Conservation (phyloP, 2,888 invertebrate genomes). For the Taphrorychus bicolor region DNA sequence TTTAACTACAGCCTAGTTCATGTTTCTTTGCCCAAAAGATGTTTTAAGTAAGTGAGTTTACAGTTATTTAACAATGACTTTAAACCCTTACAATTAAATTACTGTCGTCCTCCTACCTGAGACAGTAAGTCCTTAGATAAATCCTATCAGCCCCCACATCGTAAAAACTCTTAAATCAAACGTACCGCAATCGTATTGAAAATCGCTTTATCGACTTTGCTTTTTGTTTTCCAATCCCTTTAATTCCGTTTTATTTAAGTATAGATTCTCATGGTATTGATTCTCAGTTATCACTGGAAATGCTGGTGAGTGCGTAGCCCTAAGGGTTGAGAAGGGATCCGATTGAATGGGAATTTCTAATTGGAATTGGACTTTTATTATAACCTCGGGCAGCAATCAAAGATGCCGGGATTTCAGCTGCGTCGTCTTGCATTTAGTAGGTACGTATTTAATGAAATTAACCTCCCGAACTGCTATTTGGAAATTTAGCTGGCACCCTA, state of each 20-base stretch:
- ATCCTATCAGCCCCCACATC: background rate
- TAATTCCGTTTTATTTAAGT: background rate
- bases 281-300: background rate
- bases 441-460: background rate
- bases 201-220: background rate
- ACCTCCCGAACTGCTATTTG: background rate
- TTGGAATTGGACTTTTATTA: background rate
- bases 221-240: background rate
- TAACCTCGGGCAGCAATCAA: background rate
- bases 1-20: too few species aligned
- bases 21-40: too few species aligned
- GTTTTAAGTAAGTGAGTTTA: too few species aligned
- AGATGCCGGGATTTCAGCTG: background rate
- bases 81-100: too few species aligned
- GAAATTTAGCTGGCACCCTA: background rate
- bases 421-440: background rate
- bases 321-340: background rate
- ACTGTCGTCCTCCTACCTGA: too few species aligned
- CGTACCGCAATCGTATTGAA: background rate
- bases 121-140: too few species aligned
- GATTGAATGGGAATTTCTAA: background rate
- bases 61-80: too few species aligned
- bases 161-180: background rate
- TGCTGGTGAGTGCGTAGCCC: background rate
- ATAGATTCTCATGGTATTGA: background rate